These are phyloP conservation scores for Drosophila novamexicana DNA, from an alignment of 1,140 invertebrate species.

Conservation along the genomic window DNA sequence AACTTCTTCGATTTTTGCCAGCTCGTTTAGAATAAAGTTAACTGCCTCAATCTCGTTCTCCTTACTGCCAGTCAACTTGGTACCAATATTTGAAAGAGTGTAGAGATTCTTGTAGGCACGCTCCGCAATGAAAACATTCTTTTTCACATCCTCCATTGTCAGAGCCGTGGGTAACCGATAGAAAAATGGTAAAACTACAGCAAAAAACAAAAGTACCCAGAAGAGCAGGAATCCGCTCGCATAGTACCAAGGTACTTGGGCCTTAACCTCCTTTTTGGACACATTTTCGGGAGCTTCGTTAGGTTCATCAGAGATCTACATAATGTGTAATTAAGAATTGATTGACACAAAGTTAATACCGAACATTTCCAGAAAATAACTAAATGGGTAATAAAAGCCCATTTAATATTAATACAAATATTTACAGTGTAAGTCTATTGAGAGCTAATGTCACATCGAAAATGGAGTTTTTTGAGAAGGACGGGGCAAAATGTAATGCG, in stretches of 20 bases:
- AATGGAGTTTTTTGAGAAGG: too few species aligned
- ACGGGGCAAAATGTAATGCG: too few species aligned
- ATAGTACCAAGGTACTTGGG: slow-evolving; percentile 50
- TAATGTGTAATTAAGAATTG: background rate
- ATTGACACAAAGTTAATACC: background rate
- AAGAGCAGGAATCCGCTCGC: slow-evolving; percentile 60
- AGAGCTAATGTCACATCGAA: too few species aligned
- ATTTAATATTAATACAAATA: too few species aligned
- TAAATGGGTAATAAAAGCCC: too few species aligned
- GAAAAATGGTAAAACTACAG: slow-evolving; percentile 62
- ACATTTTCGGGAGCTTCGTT: background rate
- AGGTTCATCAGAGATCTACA: background rate
- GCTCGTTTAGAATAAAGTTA: slow-evolving; percentile 84
- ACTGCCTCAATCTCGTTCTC: slow-evolving; percentile 86
- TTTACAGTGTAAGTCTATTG: too few species aligned
- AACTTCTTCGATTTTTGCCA: slow-evolving; percentile 48
- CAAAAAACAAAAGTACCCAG: slow-evolving; percentile 69
- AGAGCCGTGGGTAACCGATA: slow-evolving; percentile 55
- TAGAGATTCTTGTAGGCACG: slow-evolving; percentile 85
- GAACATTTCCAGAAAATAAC: too few species aligned
- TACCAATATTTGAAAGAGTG: slow-evolving; percentile 89
- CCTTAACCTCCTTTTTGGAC: background rate
- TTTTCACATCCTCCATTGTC: slow-evolving; percentile 40
- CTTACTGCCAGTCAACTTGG: slow-evolving; percentile 87
- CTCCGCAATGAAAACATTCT: slow-evolving; percentile 67